Evolutionary conservation across 2,888 invertebrate genomes (phyloP), one percentile per base, ranked within the genome.

Genomic region (Panzeria rudis): DNA sequence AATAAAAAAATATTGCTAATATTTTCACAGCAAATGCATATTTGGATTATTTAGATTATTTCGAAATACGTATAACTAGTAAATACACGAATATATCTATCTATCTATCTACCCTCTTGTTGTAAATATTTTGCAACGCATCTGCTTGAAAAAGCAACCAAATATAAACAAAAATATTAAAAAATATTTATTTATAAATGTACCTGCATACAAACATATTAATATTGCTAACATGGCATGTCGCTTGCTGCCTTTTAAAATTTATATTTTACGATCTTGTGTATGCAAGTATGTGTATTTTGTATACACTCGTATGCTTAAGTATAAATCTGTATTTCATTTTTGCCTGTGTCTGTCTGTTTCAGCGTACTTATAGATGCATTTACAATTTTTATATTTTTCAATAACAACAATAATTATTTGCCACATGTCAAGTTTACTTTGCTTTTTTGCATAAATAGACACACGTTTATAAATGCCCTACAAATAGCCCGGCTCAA

Each of bases 401-500:
- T 84, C 75, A 80, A 73, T 79, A 84, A 66, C 79, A 84, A 84
- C 64, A 59, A 79, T 75, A 84, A 84, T 78, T 78, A 84, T 80
- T 80, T 84, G 64, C 84, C 79, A 80, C 75, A 84, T 84, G 84
- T 75, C 84, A 84, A 76, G 75, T 80, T 76, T 71, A 56, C 38
- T 52, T 44, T 61, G 64, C 23, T 78, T 41, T 32, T 38, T 15
- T 32, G 68, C 35, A 50, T 41, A 77, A 47, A 8, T 59, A 52
- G 11, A 75, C 15, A 78, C 61, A 62, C n/a, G 32, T 17, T 68
- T 52, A 54, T 35, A 38, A 52, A 35, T 38, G 23, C 41, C 41
- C 66, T 50, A 68, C 32, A 54, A 25, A 54, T 2, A 54, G 25
- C 9, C 15, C 25, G 25, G 3, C 47, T 35, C n/a, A n/a, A 52